phyloP scores from a whole-genome alignment of 2,888 invertebrate genomes.

The Dolomedes plantarius region DNA sequence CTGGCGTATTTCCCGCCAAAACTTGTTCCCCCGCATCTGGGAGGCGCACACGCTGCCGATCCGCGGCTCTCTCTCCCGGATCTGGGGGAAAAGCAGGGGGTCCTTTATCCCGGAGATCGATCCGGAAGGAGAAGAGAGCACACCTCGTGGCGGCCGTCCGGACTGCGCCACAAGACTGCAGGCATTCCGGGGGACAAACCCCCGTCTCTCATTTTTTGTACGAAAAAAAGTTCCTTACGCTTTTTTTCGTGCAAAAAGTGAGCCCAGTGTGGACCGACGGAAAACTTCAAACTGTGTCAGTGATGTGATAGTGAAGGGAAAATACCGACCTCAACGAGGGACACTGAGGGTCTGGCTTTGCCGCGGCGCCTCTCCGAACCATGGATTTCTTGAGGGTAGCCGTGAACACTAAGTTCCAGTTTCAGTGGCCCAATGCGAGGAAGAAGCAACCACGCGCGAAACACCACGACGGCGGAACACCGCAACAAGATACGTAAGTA shows the following conservation, averaged over 20 bases:
- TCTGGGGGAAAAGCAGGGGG: not conserved
- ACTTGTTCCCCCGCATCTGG: not conserved
- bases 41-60: conserved; percentile 17
- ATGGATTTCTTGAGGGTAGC: conserved; percentile 68
- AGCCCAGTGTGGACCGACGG: not conserved
- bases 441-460: conserved; percentile 61
- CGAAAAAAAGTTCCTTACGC: not conserved
- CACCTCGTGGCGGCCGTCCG: not conserved
- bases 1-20: not conserved
- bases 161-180: conserved; percentile 44
- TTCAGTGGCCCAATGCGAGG: conserved; percentile 64
- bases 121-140: conserved; percentile 17
- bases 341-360: not conserved
- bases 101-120: conserved; percentile 28
- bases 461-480: conserved; percentile 41
- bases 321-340: too few species aligned
- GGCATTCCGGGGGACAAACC: not conserved
- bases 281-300: not conserved
- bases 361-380: conserved; percentile 2
- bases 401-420: conserved; percentile 65
- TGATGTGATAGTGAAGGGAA: not conserved
- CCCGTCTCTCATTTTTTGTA: conserved; percentile 1
- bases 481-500: conserved; percentile 54
- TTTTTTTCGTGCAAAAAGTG: conserved; percentile 16
- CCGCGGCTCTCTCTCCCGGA: conserved; percentile 22